A percentile compares a stretch with the other conserved stretches of the same genome.
Evolutionary conservation across 2,113 vertebrate genomes (phyloP).

Genomic region (Entomyzon cyanotis): DNA sequence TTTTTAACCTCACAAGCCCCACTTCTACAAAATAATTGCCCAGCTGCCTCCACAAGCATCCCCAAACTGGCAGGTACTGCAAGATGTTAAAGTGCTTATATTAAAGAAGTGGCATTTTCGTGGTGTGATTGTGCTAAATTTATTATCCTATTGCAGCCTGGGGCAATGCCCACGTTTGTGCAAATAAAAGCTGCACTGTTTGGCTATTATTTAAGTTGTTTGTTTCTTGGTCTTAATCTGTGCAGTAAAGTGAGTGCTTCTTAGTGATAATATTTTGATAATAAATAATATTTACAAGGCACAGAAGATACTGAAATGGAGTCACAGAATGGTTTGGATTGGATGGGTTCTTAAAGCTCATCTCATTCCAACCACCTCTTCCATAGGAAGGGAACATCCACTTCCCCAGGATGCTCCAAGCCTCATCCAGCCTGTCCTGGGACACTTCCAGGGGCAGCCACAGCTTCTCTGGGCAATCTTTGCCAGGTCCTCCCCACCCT

Average conservation of each 20-base stretch:
- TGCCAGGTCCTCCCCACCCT: background rate
- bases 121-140: background rate
- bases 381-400: background rate
- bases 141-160: background rate
- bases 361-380: accelerated
- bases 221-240: background rate
- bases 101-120: background rate
- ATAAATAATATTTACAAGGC: background rate
- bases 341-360: background rate
- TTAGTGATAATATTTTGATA: background rate
- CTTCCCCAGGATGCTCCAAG: accelerated
- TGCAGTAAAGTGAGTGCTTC: background rate
- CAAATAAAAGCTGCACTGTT: background rate
- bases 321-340: background rate
- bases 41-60: background rate
- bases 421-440: background rate
- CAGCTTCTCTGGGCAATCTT: background rate
- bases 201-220: background rate
- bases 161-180: background rate
- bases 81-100: background rate
- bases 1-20: background rate
- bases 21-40: background rate
- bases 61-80: background rate
- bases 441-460: background rate
- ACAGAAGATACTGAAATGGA: background rate